Base-by-base conservation (phyloP, 2,113 vertebrate species). In the Xiphophorus couchianus region DNA sequence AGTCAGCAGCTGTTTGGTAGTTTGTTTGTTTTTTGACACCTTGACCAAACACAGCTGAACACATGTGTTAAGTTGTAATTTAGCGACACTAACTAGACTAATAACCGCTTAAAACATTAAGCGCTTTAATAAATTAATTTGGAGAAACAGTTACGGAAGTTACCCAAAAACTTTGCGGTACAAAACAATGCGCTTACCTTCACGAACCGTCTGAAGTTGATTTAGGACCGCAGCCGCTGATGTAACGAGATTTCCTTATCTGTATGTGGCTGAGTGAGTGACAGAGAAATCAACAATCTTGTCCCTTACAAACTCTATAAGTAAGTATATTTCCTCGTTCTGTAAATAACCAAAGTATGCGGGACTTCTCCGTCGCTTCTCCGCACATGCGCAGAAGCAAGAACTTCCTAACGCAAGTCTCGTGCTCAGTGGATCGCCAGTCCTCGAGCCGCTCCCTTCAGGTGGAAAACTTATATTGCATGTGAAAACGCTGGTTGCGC, bases 1-100 rank as follows among this genome's bases (percentile, higher is more conserved):
- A 27, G 22, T 30, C 62, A 61, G 66, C 69, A 71, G 69, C 76
- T 78, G 69, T 71, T 37, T 8, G 10, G 22, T n/a, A 54, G 14
- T 51, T 19, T 17, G 13, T 22, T 5, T 14, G 11, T 6, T 7
- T 28, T 29, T 68, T 61, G 64, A 61, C 35, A 44, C 51, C 15
- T 14, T 63, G 39, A 29, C 7, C 14, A 28, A 69, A 54, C 12
- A 60, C 22, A 35, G 22, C 28, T 3, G 14, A 13, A 60, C 19
- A 15, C 58, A 19, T 14, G 27, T 13, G 9, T 7, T 2, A 35
- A 3, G 22, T 30, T 1, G 25, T 3, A 37, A 66, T 39, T 33
- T 37, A 25, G 54, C 25, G 33, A 71, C 31, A 29, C 30, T 14
- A 7, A 60, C 69, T 12, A 17, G 0, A 35, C 39, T 12, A 28